Evolutionary conservation across 2,797 vertebrate species (phyloP), one percentile per base, ranked within the genome.

Genomic region (Bovichtus diacanthus): DNA sequence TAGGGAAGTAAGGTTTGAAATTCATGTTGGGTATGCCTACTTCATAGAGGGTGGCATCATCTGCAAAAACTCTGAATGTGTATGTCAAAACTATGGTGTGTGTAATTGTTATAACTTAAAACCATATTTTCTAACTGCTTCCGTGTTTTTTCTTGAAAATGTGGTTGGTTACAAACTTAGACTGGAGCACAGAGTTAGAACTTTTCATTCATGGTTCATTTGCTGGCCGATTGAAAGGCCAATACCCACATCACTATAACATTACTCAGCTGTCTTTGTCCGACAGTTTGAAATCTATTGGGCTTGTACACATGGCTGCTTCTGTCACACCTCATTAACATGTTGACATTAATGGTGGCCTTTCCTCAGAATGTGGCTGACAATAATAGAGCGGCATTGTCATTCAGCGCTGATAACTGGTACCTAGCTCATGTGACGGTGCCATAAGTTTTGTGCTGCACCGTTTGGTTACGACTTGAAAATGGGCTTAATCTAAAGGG

Each of bases 261-360:
- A 69, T 49, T 62, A 66, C 47, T 81, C 41, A 53, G 49, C 49
- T 60, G 44, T 83, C 76, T 64, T 60, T 70, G 34, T 43, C 15
- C 63, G 64, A 63, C 54, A 56, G 51, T 70, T 71, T 63, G 47
- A 25, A 47, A 72, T 82, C 67, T 63, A 74, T 65, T 60, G 62
- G 38, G 47, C 15, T 29, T 54, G 54, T 54, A 43, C 82, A 79
- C 73, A 41, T 51, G 78, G 60, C 66, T 78, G 70, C 58, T 58
- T 34, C 16, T 70, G 18, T 72, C 68, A 58, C 19, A 25, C 65
- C 56, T 90, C 76, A 77, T 88, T 87, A 85, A 72, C 58, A 59
- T 73, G 54, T 68, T 69, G 80, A 83, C 69, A 70, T 87, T 58
- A 88, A 64, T n/a, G 1, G 10, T 56, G 75, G 59, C 54, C 65